Percentiles rank a stretch among this genome's conserved stretches.
Evolutionary conservation across 2,113 vertebrate species (phyloP).

Genomic region (Pelusios castaneus): DNA sequence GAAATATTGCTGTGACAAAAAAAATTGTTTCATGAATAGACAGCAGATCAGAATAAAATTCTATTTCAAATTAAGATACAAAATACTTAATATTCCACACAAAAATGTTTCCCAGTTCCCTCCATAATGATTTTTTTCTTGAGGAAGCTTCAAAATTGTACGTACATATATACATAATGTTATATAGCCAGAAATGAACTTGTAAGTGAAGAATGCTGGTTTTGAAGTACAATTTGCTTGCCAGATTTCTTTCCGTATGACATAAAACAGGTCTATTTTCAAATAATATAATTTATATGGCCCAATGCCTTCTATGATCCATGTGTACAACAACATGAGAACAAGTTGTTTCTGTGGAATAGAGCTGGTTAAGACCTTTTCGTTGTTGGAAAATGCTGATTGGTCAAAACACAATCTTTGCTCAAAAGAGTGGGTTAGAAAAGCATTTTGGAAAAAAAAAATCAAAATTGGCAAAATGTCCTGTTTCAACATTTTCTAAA

Average conservation of each 20-base stretch:
- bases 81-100: neutral
- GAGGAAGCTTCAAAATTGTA: neutral
- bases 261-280: neutral
- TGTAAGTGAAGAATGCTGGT: neutral
- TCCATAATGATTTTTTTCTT: neutral
- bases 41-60: neutral
- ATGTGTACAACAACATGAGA: neutral
- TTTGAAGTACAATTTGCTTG: neutral
- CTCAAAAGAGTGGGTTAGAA: neutral
- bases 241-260: neutral
- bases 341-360: neutral
- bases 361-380: fast-evolving
- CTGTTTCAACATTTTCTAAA: neutral
- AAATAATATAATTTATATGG: fast-evolving
- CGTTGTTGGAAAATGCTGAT: neutral
- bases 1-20: neutral
- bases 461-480: neutral
- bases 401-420: neutral
- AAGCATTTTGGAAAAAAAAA: neutral
- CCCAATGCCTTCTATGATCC: neutral
- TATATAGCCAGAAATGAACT: neutral
- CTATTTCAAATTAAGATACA: neutral
- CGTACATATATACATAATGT: neutral
- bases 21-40: neutral
- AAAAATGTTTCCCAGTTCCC: neutral